Base-by-base conservation (phyloP, 2,113 vertebrate genomes). In the Cathartes aura region DNA sequence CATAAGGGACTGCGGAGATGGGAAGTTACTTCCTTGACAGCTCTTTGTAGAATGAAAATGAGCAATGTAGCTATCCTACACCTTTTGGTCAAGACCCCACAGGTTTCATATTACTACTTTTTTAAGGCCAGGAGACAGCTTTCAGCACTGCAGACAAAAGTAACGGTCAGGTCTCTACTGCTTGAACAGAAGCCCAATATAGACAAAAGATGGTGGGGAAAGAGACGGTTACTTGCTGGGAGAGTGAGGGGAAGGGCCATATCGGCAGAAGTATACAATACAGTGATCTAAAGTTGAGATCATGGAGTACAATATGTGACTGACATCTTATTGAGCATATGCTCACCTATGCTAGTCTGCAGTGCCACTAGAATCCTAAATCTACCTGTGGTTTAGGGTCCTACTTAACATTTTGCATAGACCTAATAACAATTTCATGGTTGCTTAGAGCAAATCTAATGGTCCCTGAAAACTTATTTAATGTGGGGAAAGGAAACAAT, bases 331-430 rank as follows among this genome's bases (percentile, higher is more conserved):
- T 0, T 47, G 64, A 74, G 19, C 38, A n/a, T 40, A 15, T 36
- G 19, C 43, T 72, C 67, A 62, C 29, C 48, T 48, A 9, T 45
- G 24, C 34, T 94, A 62, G 70, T 67, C 63, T 67, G 78, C 64
- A 68, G 68, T 19, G 34, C 52, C 53, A 23, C 58, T 42, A 64
- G 79, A 81, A 72, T 62, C 36, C 52, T 66, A 95, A 85, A 67
- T 40, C 52, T 67, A 91, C 74, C 58, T 67, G 53, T 45, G 24
- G 38, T 70, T 85, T 88, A 81, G 74, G 84, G 63, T 82, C 53
- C 74, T 81, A 45, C 36, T 95, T 81, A 85, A 91, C 29, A 55
- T 88, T 82, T 93, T 93, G 84, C 91, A 93, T 89, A 95, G 94
- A 85, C 74, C 84, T 89, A 76, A 50, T 76, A 91, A 88, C 30